Conservation (phyloP, 2,888 invertebrate species). For the Leucophenga montana region DNA sequence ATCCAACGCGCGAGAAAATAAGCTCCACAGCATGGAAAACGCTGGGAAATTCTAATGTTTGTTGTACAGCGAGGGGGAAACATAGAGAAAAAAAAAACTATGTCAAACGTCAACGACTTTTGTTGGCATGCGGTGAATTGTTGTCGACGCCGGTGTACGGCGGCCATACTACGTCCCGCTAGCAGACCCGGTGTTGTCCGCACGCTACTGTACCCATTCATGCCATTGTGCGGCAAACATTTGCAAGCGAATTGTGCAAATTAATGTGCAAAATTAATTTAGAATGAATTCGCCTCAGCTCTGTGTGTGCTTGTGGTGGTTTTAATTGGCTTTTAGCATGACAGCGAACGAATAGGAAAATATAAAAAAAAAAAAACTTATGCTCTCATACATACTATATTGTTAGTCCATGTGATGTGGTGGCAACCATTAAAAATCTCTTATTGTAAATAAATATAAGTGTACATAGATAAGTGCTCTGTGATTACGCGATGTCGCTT, state of each 20-base stretch:
- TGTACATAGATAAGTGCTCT: too few species aligned
- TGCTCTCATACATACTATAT: conserved; percentile 38
- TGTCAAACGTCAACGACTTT: conserved; percentile 62
- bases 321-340: too few species aligned
- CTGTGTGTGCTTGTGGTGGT: too few species aligned
- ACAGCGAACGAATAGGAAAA: too few species aligned
- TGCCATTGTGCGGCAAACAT: too few species aligned
- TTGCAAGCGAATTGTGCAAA: conserved; percentile 58
- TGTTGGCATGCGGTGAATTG: conserved; percentile 3
- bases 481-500: too few species aligned
- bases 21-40: conserved; percentile 47
- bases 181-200: not conserved
- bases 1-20: conserved; percentile 46
- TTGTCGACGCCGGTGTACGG: too few species aligned
- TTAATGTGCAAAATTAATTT: conserved; percentile 61
- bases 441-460: too few species aligned
- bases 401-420: conserved; percentile 49
- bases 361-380: not conserved
- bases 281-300: conserved; percentile 46
- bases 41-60: conserved; percentile 6
- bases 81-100: conserved; percentile 38
- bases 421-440: conserved; percentile 34
- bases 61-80: conserved; percentile 13
- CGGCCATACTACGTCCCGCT: too few species aligned
- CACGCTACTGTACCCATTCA: not conserved